Evolutionary conservation across 2,888 invertebrate genomes (phyloP), one percentile per base, ranked within the genome.

Genomic region (Schizotus pectinicornis): DNA sequence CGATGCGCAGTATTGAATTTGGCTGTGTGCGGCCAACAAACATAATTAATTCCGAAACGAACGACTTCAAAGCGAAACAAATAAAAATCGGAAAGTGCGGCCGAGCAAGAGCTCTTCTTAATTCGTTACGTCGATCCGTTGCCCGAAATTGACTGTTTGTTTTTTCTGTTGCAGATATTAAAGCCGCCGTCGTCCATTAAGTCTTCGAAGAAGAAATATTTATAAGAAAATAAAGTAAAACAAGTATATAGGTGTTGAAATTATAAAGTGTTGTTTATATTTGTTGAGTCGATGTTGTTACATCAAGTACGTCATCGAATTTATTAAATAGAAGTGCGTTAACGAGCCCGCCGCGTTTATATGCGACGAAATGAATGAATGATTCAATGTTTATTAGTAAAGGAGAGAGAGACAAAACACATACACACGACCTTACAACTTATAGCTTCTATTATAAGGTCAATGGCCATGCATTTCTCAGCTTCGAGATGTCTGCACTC

Each of bases 381-480:
- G 62, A 64, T 63, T 64, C 65, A 63, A 64, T 63, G 61, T 64
- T 64, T 63, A 64, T 60, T 55, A 61, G 58, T 56, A 56, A 61
- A 60, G 56, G 60, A 62, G 57, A 60, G 62, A 56, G 57, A 52
- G 43, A 52, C 52, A 53, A 59, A 55, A 56, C 37, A 39, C 31
- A 59, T 65, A 63, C 65, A 67, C 54, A 62, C 71, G 72, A 70
- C 70, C 73, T 74, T 74, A 71, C 67, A 66, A 67, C 62, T 63
- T 67, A 68, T 65, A 71, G 66, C 64, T 65, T 62, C 67, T 66
- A 67, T 70, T 70, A 73, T 69, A 72, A 70, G 75, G 74, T 75
- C 75, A 74, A 71, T 72, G 74, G 68, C 75, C 74, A 72, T 71
- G 70, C 70, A 73, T 67, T 69, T 69, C 70, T 61, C 63, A 66